Evolutionary conservation across 2,113 vertebrate species (phyloP).

Genomic region (Pungitius pungitius): DNA sequence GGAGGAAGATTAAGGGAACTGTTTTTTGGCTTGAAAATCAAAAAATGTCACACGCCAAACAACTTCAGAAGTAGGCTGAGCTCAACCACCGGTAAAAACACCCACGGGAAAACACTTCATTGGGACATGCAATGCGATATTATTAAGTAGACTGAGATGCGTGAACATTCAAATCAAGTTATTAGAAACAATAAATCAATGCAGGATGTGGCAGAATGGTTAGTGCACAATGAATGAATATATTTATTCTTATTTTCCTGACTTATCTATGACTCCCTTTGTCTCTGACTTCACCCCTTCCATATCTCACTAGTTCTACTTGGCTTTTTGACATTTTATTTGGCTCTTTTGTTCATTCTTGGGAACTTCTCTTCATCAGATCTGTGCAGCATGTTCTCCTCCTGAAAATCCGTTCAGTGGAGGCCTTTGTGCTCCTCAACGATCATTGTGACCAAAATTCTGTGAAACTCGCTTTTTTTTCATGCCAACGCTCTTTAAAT

Average conservation of each 20-base stretch:
- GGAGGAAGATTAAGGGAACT: constrained; percentile 15
- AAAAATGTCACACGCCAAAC: neutral
- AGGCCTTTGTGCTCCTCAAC: neutral
- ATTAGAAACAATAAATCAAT: neutral
- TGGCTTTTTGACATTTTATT: too few species aligned
- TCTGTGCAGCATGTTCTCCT: neutral
- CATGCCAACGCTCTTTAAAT: neutral
- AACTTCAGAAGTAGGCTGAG: neutral
- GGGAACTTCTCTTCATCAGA: neutral
- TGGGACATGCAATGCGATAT: neutral
- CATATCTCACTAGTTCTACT: constrained; percentile 1
- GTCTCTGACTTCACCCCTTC: neutral
- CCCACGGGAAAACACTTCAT: neutral
- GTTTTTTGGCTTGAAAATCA: constrained; percentile 1
- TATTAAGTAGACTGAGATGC: neutral
- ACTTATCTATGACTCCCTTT: constrained; percentile 5
- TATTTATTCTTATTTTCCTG: neutral
- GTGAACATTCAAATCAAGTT: too few species aligned
- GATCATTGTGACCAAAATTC: neutral
- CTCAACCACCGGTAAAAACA: neutral
- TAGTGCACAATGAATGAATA: neutral
- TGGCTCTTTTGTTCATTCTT: neutral
- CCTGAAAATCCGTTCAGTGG: neutral
- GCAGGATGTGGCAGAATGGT: neutral
- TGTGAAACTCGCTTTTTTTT: neutral